These are phyloP conservation scores for Channallabes apus DNA, from an alignment of 2,797 vertebrate species.

Conservation along the genomic window DNA sequence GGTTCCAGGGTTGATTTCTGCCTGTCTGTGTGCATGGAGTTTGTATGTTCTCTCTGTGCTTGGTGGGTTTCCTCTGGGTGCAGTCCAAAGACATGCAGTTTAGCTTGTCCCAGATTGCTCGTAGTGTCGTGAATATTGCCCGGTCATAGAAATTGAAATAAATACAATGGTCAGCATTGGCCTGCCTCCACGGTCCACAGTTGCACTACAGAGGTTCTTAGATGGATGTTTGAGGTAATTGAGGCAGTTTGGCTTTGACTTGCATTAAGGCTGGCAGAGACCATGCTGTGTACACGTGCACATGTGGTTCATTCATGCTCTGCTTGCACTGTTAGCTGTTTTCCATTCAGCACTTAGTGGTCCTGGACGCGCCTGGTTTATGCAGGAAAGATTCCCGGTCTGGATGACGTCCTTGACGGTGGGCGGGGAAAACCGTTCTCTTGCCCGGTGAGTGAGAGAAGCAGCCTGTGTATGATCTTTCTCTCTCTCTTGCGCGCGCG, in stretches of 20 bases:
- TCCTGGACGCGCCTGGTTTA: background rate
- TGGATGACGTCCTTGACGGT: conserved; percentile 33
- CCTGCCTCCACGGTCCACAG: too few relatives aligned
- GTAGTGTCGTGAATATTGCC: too few relatives aligned
- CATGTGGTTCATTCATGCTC: background rate
- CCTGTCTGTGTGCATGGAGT: too few relatives aligned
- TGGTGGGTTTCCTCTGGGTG: too few relatives aligned
- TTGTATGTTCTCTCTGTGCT: too few relatives aligned
- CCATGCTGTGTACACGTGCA: background rate
- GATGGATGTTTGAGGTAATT: background rate
- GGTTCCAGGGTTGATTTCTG: too few relatives aligned
- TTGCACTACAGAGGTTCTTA: too few relatives aligned
- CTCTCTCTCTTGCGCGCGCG: background rate
- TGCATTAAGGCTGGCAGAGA: background rate
- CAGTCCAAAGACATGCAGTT: too few relatives aligned
- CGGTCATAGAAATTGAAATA: too few relatives aligned
- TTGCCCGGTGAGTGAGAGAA: conserved; percentile 10
- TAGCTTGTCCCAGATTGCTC: too few relatives aligned
- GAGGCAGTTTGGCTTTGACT: background rate
- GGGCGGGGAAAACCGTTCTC: conserved; percentile 24
- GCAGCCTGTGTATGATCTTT: conserved; percentile 8
- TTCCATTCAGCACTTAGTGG: background rate
- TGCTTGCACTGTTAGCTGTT: background rate
- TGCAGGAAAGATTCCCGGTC: conserved; percentile 21
- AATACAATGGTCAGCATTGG: too few relatives aligned